Base-by-base conservation (phyloP, 2,888 invertebrate species). In the Mechanitis messenoides region DNA sequence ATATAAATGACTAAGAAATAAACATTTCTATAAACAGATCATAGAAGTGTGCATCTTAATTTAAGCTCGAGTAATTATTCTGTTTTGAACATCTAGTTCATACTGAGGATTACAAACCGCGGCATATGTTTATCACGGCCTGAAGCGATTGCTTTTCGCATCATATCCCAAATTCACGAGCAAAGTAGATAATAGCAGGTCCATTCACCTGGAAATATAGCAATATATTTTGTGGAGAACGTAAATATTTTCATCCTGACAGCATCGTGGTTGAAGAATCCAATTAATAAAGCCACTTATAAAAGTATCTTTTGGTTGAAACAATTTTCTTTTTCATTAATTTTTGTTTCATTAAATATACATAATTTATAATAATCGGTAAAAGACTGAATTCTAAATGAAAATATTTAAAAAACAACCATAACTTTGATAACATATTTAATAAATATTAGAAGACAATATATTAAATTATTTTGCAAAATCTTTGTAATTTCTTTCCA, bases 201-300 rank as follows among this genome's bases (percentile, higher is more conserved):
- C 67, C 73, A 69, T 72, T 79, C 78, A 80, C 78, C 76, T 82
- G 78, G 72, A 82, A 82, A 83, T 77, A 79, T 77, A 73, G 73
- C 76, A 77, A 83, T 81, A 83, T 76, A 77, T 81, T 80, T 78
- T 77, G 77, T 71, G 72, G 72, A 63, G 69, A 72, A 72, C 75
- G 74, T 81, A 82, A 84, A 84, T 81, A 84, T 82, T 83, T 81
- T 80, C 77, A 80, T 77, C 72, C 72, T 69, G 70, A 70, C 72
- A 72, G 74, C 74, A 73, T 74, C 75, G 81, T 82, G 85, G 83
- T 83, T 82, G 80, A 76, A 79, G 83, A 83, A 80, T 84, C 83
- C 85, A 86, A 86, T 87, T 85, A 84, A 80, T 78, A 73, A 77
- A 73, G 63, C 66, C 74, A 75, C 75, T 77, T 79, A 75, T 78